Evolutionary conservation across 2,888 invertebrate species (phyloP).

Genomic region (Leptodirus hochenwartii): DNA sequence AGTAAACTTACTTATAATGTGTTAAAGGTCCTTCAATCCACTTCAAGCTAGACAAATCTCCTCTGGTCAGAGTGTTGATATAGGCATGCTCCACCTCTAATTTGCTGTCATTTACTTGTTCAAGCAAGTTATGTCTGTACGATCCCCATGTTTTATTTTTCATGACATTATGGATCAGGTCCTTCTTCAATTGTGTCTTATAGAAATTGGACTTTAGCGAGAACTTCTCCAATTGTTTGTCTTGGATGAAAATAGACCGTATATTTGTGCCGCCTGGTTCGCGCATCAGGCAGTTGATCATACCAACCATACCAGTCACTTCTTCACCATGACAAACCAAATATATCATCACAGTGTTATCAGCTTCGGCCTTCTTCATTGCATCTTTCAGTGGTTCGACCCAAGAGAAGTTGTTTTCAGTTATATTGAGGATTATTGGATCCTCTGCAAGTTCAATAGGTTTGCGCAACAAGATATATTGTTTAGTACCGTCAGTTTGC

Average conservation of each 20-base stretch:
- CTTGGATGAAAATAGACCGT: slow-evolving; percentile 54
- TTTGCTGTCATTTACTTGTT: slow-evolving; percentile 25
- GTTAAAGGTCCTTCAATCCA: slow-evolving; percentile 83
- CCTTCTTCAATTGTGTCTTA: slow-evolving; percentile 44
- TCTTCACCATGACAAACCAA: slow-evolving; percentile 51
- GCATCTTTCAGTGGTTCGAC: slow-evolving; percentile 62
- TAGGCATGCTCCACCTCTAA: slow-evolving; percentile 79
- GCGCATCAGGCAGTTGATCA: slow-evolving; percentile 75
- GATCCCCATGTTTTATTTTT: slow-evolving; percentile 73
- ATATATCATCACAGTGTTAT: slow-evolving; percentile 40
- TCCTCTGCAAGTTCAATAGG: slow-evolving; percentile 22
- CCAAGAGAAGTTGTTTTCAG: slow-evolving; percentile 60
- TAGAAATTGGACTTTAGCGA: slow-evolving; percentile 37
- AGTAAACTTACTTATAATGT: slow-evolving; percentile 31
- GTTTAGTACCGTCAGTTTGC: slow-evolving; percentile 43
- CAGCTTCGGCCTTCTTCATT: slow-evolving; percentile 40
- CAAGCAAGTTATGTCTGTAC: slow-evolving; percentile 61
- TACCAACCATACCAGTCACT: slow-evolving; percentile 63
- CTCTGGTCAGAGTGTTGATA: slow-evolving; percentile 80
- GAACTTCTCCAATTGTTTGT: slow-evolving; percentile 40
- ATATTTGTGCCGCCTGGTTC: slow-evolving; percentile 71
- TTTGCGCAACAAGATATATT: slow-evolving; percentile 49
- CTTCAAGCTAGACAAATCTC: slow-evolving; percentile 79
- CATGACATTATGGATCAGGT: slow-evolving; percentile 72
- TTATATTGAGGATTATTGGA: slow-evolving; percentile 40